Evolutionary conservation across 2,113 vertebrate species (phyloP), one percentile per base, ranked within the genome.

Genomic region (Tragelaphus buxtoni): DNA sequence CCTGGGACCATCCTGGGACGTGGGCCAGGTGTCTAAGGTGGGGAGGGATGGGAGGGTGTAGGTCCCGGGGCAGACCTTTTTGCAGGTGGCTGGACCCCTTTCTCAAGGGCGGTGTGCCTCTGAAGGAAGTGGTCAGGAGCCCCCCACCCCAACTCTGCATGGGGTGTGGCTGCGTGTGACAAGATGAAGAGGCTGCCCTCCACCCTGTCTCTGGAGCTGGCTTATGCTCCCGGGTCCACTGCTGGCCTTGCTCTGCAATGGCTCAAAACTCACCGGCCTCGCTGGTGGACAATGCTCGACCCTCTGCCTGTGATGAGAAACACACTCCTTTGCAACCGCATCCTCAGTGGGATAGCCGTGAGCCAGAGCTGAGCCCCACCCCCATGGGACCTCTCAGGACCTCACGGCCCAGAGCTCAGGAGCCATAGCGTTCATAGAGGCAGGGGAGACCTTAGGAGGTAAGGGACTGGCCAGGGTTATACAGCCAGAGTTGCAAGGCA

Each of bases 241-340:
- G 22, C 60, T 39, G 24, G 10, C n/a, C 32, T 92, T 72, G 55
- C 55, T 77, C 63, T 24, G 28, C 79, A 56, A 26, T 2, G 26
- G 28, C 18, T 72, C 49, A n/a, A 5, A 4, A 2, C 17, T 47
- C 11, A 24, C n/a, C 14, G 14, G 9, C 17, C 17, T 2, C 32
- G 16, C 39, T 53, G 60, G 2, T 7, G 0, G 20, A 4, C 5
- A 0, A 0, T 24, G 28, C 17, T n/a, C 7, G 7, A 51, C 14
- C 17, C 39, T 88, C 51, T 80, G n/a, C 28, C 45, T 12, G 18
- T 14, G 49, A 39, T 35, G 17, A 47, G 56, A 26, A 49, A 42
- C 49, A n/a, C 5, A 61, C 11, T 45, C 51, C 18, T 28, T 16
- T 18, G 0, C 10, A 51, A 65, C 39, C 6, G 12, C 6, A 12